These are phyloP conservation scores for Chrysina gloriosa DNA, from an alignment of 2,888 invertebrate species.

Conservation along the genomic window DNA sequence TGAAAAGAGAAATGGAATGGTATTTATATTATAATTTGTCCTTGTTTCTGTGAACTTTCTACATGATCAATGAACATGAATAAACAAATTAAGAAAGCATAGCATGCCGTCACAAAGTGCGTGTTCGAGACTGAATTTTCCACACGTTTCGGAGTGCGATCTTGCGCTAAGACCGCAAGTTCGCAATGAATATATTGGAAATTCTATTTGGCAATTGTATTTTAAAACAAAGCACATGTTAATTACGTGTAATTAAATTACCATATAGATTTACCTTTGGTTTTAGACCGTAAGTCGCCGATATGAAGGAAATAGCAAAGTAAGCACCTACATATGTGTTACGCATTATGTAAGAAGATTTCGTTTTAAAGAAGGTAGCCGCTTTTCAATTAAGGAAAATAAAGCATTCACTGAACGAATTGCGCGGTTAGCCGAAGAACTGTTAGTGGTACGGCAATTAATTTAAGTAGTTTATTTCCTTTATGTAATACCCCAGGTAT, in stretches of 20 bases:
- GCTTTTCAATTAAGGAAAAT: conserved; percentile 6
- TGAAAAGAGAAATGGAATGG: not conserved
- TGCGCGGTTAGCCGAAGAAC: conserved; percentile 6
- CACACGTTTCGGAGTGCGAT: not conserved
- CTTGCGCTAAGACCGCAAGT: not conserved
- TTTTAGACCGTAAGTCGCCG: not conserved
- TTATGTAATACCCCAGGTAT: not conserved
- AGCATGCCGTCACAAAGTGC: conserved; percentile 17
- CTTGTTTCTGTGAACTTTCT: conserved; percentile 29
- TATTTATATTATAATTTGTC: conserved; percentile 10
- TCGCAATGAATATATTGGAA: not conserved
- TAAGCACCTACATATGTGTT: not conserved
- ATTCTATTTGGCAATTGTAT: not conserved
- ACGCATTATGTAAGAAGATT: not conserved
- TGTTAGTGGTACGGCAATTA: conserved; percentile 21
- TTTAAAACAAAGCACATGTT: no score
- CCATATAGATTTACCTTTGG: no score
- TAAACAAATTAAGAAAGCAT: conserved; percentile 31
- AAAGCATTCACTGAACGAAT: conserved; percentile 15
- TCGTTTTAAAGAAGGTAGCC: not conserved
- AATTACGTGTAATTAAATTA: no score
- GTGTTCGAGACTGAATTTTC: conserved; percentile 8
- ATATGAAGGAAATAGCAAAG: not conserved
- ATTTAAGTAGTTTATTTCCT: conserved; percentile 17
- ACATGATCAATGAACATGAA: conserved; percentile 8